These are phyloP conservation scores for Hetaerina titia DNA, from an alignment of 2,888 invertebrate species.

Conservation along the genomic window DNA sequence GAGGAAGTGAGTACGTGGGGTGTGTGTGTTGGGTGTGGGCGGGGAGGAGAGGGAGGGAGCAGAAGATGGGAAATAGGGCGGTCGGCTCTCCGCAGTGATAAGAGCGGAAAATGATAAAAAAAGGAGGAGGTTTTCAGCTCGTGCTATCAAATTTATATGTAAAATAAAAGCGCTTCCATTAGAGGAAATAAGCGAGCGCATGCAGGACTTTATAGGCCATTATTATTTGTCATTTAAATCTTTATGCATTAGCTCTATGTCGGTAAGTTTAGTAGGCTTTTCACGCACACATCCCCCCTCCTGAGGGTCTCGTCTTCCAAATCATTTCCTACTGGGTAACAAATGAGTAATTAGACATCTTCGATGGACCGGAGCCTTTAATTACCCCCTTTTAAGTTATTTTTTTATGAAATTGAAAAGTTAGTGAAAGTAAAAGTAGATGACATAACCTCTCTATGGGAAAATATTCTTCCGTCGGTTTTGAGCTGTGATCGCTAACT, in stretches of 20 bases:
- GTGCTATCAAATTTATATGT: conserved; percentile 12
- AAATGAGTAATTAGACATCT: too few species aligned
- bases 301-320: too few species aligned
- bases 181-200: background rate
- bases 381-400: too few species aligned
- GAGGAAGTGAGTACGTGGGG: background rate
- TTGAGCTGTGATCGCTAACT: too few species aligned
- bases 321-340: too few species aligned
- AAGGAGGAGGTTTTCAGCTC: background rate
- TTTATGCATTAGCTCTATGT: background rate
- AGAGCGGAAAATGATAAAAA: conserved; percentile 43
- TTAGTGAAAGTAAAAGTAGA: too few species aligned
- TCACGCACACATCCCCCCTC: background rate
- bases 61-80: conserved; percentile 23
- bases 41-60: background rate
- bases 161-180: background rate
- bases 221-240: background rate
- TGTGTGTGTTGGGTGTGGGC: background rate
- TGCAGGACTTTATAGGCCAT: background rate
- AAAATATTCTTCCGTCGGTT: too few species aligned
- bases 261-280: background rate
- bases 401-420: too few species aligned
- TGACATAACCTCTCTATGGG: too few species aligned
- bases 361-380: too few species aligned
- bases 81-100: conserved; percentile 36